Base-by-base conservation (phyloP, 2,888 invertebrate genomes). In the Morpho deidamia region DNA sequence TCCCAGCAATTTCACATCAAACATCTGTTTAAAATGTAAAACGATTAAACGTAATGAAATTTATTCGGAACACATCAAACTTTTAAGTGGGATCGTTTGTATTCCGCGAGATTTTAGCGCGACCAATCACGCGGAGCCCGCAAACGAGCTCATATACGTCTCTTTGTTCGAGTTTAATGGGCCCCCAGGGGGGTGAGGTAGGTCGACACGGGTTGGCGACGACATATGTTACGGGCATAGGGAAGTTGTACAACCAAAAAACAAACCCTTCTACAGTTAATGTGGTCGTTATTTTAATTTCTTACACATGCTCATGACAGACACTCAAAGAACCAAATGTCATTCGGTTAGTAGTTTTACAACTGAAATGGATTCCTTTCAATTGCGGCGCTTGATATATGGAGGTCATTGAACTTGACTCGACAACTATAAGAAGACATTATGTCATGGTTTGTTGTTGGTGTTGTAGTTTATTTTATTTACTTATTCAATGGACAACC, bases 21-120 rank as follows among this genome's bases (percentile, higher is more conserved):
- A 74, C 81, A 82, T 78, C 76, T 80, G 79, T 72, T 83, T 78
- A 74, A 77, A 81, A 84, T 78, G 82, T 82, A 72, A 78, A 81
- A 79, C 76, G 77, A 74, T 82, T 75, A 83, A 81, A 81, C 74
- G 71, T 81, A 83, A 86, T 83, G 78, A 77, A 81, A 83, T 82
- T 83, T 82, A 83, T 79, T 81, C 78, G 70, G 78, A 78, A 78
- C 73, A 76, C 75, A 81, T 85, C 79, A 83, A 85, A 85, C 78
- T 87, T 80, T 80, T 82, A 84, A 85, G 82, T 78, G 79, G 72
- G 70, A 71, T 77, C 83, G 76, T 84, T 86, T 82, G 82, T 81
- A 82, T 84, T 80, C 69, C 72, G 69, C 72, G 72, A 74, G 74
- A 72, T 73, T 70, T 71, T 69, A 65, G 68, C 61, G 59, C 58